These are phyloP conservation scores for Poecilia gillii DNA, from an alignment of 2,797 vertebrate species.

Conservation along the genomic window DNA sequence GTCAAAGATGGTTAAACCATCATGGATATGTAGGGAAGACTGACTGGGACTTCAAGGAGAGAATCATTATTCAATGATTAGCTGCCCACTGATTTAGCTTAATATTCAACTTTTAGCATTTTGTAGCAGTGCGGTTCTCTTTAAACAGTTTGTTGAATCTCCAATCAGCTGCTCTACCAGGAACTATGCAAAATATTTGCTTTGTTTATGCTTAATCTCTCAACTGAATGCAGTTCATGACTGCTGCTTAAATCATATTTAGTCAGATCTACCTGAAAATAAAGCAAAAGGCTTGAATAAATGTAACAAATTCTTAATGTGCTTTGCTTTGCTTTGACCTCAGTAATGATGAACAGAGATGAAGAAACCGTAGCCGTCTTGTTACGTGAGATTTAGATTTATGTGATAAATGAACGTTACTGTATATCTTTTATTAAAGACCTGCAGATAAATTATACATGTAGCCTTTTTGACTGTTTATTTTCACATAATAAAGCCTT, in stretches of 20 bases:
- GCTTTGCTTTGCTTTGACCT: not conserved
- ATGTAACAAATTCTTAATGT: not conserved
- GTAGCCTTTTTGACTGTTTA: not conserved
- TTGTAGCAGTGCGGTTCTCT: not conserved
- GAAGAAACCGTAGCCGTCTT: not conserved
- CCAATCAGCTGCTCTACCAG: too few species aligned
- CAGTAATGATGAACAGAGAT: not conserved
- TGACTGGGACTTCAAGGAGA: not conserved
- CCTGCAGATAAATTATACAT: slow-evolving; percentile 1
- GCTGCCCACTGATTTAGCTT: not conserved
- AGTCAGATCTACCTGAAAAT: not conserved
- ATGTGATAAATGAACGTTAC: not conserved
- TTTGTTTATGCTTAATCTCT: not conserved
- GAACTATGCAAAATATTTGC: too few species aligned
- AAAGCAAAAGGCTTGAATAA: not conserved
- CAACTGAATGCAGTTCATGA: not conserved
- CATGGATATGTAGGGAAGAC: not conserved
- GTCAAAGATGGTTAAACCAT: not conserved
- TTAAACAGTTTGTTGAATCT: not conserved
- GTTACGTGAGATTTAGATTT: not conserved
- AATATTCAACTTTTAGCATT: not conserved
- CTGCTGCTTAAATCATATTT: not conserved
- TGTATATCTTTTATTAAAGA: not conserved
- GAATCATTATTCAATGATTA: not conserved
- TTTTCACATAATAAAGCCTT: not conserved